These are phyloP conservation scores for Orestias chungarensis DNA, from an alignment of 2,797 vertebrate species.

Conservation along the genomic window DNA sequence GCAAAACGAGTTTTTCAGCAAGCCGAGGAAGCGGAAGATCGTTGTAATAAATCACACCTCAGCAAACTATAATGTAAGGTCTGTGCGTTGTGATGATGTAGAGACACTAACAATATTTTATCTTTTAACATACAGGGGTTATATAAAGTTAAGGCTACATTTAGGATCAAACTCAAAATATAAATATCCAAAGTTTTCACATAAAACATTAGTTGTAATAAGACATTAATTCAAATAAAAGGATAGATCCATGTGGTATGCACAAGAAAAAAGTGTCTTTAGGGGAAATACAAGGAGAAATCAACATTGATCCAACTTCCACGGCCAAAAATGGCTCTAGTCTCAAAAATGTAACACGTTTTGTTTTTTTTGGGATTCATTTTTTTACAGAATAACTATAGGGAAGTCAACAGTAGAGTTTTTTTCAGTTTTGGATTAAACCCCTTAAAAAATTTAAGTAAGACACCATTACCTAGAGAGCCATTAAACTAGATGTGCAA, in stretches of 20 bases:
- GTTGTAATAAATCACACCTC: slow-evolving; percentile 5
- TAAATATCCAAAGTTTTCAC: no score
- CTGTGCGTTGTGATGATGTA: not conserved
- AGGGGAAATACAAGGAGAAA: not conserved
- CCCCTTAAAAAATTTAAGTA: not conserved
- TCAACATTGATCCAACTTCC: not conserved
- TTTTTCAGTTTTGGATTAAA: not conserved
- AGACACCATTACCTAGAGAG: not conserved
- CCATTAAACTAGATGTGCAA: not conserved
- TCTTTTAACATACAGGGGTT: not conserved
- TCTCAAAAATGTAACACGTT: not conserved
- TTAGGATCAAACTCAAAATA: not conserved
- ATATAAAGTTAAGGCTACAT: not conserved
- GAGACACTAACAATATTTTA: not conserved
- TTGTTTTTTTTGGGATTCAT: not conserved
- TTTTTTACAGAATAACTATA: not conserved
- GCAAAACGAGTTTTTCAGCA: not conserved
- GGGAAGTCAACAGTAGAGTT: not conserved
- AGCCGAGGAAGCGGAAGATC: not conserved
- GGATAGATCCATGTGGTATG: not conserved
- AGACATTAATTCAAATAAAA: not conserved
- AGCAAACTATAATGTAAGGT: not conserved
- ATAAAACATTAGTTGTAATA: not conserved
- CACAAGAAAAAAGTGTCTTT: not conserved
- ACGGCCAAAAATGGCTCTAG: not conserved